Conservation (phyloP, 1,140 invertebrate genomes). For the Phenacoccus solenopsis region DNA sequence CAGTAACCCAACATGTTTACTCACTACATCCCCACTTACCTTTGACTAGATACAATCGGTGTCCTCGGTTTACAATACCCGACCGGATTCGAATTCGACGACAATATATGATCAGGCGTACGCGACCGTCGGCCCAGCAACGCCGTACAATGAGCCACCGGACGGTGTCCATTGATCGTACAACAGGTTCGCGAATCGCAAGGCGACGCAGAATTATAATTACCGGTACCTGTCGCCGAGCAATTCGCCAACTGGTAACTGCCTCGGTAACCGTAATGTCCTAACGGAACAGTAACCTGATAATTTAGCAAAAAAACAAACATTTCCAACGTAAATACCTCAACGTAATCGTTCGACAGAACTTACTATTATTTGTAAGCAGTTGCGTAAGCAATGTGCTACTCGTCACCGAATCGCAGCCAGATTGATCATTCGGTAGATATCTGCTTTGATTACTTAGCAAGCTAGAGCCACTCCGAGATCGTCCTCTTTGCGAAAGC, state of each 20-base stretch:
- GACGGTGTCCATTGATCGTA: neutral
- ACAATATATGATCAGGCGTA: slow-evolving; percentile 23
- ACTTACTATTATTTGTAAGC: neutral
- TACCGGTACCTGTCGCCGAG: neutral
- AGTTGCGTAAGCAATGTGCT: neutral
- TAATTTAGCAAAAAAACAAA: too few relatives aligned
- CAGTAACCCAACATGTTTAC: too few relatives aligned
- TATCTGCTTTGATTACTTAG: neutral
- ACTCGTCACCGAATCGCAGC: neutral
- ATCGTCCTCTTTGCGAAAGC: slow-evolving; percentile 11
- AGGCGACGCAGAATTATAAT: neutral
- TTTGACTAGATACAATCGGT: slow-evolving; percentile 22
- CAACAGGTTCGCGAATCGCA: neutral
- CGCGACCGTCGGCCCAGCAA: slow-evolving; percentile 18
- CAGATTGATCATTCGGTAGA: neutral
- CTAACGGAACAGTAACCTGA: neutral
- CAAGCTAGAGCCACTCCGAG: slow-evolving; percentile 5
- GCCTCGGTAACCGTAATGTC: neutral
- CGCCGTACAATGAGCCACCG: neutral
- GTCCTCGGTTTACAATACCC: slow-evolving; percentile 22
- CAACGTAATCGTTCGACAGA: neutral
- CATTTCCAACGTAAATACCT: too few relatives aligned
- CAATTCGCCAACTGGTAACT: neutral
- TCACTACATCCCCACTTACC: too few relatives aligned
- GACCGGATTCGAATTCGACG: slow-evolving; percentile 22